phyloP scores from a whole-genome alignment of 2,888 invertebrate species.

The Cataglyphis albicans region DNA sequence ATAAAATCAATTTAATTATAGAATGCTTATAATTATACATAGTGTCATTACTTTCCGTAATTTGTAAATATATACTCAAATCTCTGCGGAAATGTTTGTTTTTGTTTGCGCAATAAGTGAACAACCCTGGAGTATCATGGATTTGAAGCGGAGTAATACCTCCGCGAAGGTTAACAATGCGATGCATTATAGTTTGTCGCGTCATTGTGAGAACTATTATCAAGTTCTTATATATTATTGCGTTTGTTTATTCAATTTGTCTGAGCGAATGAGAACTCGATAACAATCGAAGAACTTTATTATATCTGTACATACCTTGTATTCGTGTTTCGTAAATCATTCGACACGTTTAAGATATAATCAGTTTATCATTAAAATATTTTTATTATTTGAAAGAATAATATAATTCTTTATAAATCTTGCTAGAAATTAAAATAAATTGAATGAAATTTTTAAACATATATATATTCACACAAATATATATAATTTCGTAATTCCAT shows the following conservation, averaged over 20 bases:
- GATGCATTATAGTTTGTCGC: conserved; percentile 46
- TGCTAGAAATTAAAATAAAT: background rate
- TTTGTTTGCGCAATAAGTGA: conserved; percentile 63
- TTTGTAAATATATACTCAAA: conserved; percentile 29
- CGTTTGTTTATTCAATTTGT: conserved; percentile 42
- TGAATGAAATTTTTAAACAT: background rate
- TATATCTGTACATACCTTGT: conserved; percentile 6
- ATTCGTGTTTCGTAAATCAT: background rate
- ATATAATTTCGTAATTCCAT: background rate
- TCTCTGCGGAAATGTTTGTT: conserved; percentile 50
- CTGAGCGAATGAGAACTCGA: conserved; percentile 9
- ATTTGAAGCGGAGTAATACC: conserved; percentile 55
- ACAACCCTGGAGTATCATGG: conserved; percentile 61
- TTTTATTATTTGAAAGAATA: background rate
- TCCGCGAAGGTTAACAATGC: conserved; percentile 63
- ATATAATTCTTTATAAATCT: background rate
- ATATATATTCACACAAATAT: background rate
- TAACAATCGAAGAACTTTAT: conserved; percentile 2
- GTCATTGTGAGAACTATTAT: conserved; percentile 38
- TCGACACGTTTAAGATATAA: background rate
- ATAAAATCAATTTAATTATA: background rate
- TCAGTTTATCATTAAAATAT: background rate
- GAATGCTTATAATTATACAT: background rate
- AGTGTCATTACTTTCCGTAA: conserved; percentile 24
- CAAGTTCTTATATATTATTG: conserved; percentile 47